Conservation (phyloP, 1,140 invertebrate genomes). For the Portunus trituberculatus region DNA sequence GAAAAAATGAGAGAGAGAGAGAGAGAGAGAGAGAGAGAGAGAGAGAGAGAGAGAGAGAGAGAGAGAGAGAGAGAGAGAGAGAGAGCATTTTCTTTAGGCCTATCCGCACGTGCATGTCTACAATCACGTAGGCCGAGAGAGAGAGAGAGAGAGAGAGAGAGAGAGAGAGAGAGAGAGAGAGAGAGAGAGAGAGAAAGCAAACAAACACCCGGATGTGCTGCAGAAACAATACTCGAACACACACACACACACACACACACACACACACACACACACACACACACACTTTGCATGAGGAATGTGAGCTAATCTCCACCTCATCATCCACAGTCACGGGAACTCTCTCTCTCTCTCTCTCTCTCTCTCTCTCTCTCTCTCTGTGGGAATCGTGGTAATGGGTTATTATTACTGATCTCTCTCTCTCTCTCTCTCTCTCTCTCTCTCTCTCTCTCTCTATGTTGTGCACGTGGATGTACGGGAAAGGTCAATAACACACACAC, state of each 20-base stretch:
- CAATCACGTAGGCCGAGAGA: constrained; percentile 3
- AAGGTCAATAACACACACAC: background rate
- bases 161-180: constrained; percentile 43
- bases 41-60: constrained; percentile 43
- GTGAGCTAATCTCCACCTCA: background rate
- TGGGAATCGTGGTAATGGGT: background rate
- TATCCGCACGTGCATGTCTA: background rate
- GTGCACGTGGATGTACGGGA: too few relatives aligned
- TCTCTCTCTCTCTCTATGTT: too few relatives aligned
- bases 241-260: too few relatives aligned
- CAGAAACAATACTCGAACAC: background rate
- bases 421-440: too few relatives aligned
- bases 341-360: background rate
- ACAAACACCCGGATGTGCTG: background rate
- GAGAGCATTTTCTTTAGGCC: background rate
- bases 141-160: constrained; percentile 39
- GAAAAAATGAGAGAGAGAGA: background rate
- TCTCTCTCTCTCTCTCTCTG: background rate
- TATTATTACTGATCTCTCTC: background rate
- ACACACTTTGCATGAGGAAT: background rate
- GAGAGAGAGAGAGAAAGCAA: constrained; percentile 14
- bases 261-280: too few relatives aligned
- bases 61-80: constrained; percentile 40
- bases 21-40: constrained; percentile 32
- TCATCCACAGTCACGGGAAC: background rate